Conservation (phyloP, 1,140 invertebrate genomes). For the Diorhabda elongata region DNA sequence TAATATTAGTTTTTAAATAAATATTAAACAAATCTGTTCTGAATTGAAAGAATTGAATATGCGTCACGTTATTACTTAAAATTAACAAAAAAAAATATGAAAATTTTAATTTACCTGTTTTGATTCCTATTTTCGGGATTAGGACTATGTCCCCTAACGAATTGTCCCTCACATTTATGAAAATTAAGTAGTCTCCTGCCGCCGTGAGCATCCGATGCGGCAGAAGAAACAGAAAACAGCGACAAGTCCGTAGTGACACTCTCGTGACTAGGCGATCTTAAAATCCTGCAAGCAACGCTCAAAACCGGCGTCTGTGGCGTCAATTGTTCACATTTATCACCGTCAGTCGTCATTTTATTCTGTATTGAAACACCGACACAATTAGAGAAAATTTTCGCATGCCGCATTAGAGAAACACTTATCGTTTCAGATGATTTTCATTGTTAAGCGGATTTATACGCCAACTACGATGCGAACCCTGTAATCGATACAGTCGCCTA, state of each 20-base stretch:
- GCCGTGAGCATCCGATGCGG: conserved; percentile 59
- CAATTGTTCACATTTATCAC: conserved; percentile 35
- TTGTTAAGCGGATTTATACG: neutral
- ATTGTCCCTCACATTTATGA: conserved; percentile 52
- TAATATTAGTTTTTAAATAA: too few relatives aligned
- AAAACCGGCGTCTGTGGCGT: conserved; percentile 50
- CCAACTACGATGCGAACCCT: neutral
- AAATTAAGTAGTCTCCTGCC: conserved; percentile 55
- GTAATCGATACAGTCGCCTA: conserved; percentile 14
- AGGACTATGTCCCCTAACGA: conserved; percentile 62
- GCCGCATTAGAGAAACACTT: neutral
- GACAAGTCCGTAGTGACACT: conserved; percentile 78
- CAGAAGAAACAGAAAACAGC: conserved; percentile 72
- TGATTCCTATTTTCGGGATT: conserved; percentile 59
- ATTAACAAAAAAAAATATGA: neutral
- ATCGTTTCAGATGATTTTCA: conserved; percentile 12
- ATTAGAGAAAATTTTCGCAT: neutral
- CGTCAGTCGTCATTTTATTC: conserved; percentile 20
- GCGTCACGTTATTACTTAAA: too few relatives aligned
- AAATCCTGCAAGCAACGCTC: conserved; percentile 57
- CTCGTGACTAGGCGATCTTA: conserved; percentile 76
- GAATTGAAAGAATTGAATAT: too few relatives aligned
- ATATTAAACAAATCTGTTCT: too few relatives aligned
- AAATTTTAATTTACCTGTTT: conserved; percentile 29
- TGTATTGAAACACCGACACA: conserved; percentile 3